These are phyloP conservation scores for Macroteleia sp. DNA, from an alignment of 2,888 invertebrate genomes.

Conservation along the genomic window DNA sequence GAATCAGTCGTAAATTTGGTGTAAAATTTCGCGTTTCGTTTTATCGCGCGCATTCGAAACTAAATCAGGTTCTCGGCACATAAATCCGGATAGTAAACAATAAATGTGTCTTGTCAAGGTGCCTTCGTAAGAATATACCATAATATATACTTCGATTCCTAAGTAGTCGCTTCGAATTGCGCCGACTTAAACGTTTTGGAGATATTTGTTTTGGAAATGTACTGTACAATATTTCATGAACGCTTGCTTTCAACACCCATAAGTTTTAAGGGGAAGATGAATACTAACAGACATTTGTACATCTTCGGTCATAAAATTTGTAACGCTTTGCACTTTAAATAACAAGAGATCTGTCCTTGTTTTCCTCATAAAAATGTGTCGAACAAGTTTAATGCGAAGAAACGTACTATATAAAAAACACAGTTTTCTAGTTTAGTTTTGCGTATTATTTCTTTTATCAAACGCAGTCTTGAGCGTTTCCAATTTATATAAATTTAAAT, in stretches of 20 bases:
- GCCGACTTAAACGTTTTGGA: constrained; percentile 30
- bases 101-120: constrained; percentile 47
- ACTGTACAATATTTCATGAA: constrained; percentile 42
- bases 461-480: no score
- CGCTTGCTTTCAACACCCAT: constrained; percentile 26
- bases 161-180: constrained; percentile 40
- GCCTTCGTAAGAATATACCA: constrained; percentile 41
- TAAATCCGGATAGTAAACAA: constrained; percentile 47
- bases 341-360: background rate
- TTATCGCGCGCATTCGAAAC: constrained; percentile 29
- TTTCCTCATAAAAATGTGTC: background rate
- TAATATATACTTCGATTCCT: constrained; percentile 39
- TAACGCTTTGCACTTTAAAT: background rate
- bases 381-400: no score
- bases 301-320: constrained; percentile 13
- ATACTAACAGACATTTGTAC: constrained; percentile 14
- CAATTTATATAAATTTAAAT: no score
- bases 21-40: constrained; percentile 17
- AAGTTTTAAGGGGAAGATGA: constrained; percentile 12
- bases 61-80: constrained; percentile 37
- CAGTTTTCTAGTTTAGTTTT: no score
- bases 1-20: constrained; percentile 7
- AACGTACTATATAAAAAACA: no score
- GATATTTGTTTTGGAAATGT: constrained; percentile 47
- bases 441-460: no score